A percentile compares a stretch with the other conserved stretches of the same genome.
phyloP scores from a whole-genome alignment of 2,113 vertebrate genomes.

The Aleadryas rufinucha region DNA sequence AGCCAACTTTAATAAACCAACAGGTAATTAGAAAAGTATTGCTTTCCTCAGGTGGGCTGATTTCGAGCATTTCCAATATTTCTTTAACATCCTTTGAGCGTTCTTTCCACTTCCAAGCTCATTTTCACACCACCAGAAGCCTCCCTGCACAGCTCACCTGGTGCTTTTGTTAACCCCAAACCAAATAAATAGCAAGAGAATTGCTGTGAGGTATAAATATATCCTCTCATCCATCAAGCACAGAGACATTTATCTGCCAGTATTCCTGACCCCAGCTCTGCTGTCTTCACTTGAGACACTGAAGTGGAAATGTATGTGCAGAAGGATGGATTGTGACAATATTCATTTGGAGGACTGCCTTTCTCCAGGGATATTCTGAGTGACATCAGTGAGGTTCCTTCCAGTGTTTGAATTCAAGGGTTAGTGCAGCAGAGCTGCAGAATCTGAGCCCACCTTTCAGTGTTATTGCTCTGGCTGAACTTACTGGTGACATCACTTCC shows the following conservation, averaged over 20 bases:
- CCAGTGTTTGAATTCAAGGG: neutral
- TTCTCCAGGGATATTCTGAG: neutral
- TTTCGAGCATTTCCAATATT: neutral
- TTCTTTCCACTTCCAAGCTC: neutral
- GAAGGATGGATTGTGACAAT: neutral
- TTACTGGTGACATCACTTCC: neutral
- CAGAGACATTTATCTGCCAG: neutral
- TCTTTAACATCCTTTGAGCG: neutral
- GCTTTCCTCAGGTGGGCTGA: neutral
- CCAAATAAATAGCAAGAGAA: neutral
- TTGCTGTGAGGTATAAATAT: neutral
- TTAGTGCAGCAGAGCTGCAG: neutral
- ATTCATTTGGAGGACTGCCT: neutral
- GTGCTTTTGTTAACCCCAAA: neutral
- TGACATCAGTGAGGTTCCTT: neutral
- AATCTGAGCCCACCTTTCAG: neutral
- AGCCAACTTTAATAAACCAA: neutral
- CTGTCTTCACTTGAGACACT: neutral
- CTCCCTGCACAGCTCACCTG: neutral
- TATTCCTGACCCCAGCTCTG: neutral
- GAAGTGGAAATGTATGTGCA: neutral
- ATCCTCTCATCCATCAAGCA: neutral
- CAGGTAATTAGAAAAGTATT: neutral
- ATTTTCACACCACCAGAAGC: neutral
- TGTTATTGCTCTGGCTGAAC: neutral